Percentiles rank a stretch among this genome's conserved stretches.
Conservation (phyloP, 2,113 vertebrate genomes). For the Cavia aperea region DNA sequence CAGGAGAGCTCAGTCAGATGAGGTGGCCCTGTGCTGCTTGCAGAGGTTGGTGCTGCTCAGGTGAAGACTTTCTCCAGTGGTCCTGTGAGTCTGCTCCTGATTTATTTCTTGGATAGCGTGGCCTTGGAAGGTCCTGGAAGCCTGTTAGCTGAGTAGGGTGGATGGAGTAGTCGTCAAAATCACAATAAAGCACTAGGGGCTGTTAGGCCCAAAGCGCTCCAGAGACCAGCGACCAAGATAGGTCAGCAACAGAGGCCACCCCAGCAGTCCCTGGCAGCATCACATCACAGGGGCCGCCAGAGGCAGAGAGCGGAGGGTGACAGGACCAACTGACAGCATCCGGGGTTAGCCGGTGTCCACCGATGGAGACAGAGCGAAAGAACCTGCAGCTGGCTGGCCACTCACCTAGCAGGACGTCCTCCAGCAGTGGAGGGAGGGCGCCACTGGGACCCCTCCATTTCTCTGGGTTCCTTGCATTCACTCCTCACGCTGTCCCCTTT, state of each 20-base stretch:
- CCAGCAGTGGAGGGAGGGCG: neutral
- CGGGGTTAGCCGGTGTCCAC: neutral
- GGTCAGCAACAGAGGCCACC: neutral
- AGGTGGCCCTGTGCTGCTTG: neutral
- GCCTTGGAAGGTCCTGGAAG: neutral
- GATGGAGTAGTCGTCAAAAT: neutral
- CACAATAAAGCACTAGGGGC: neutral
- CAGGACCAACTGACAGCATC: neutral
- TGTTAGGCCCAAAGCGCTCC: neutral
- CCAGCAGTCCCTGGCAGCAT: neutral
- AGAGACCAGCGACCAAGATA: neutral
- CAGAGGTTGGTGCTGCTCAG: neutral
- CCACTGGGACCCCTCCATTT: neutral
- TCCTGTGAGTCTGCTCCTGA: neutral
- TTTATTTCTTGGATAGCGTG: neutral
- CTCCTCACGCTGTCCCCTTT: neutral
- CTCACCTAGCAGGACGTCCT: neutral
- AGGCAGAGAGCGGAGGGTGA: neutral
- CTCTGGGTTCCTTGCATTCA: neutral
- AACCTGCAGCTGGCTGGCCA: neutral
- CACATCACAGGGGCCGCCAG: accelerated
- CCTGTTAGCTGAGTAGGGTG: neutral
- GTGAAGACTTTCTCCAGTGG: neutral
- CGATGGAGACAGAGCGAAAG: neutral
- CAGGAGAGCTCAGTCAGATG: neutral